Evolutionary conservation across 2,113 vertebrate genomes (phyloP), one percentile per base, ranked within the genome.

Genomic region (Carassius carassius): DNA sequence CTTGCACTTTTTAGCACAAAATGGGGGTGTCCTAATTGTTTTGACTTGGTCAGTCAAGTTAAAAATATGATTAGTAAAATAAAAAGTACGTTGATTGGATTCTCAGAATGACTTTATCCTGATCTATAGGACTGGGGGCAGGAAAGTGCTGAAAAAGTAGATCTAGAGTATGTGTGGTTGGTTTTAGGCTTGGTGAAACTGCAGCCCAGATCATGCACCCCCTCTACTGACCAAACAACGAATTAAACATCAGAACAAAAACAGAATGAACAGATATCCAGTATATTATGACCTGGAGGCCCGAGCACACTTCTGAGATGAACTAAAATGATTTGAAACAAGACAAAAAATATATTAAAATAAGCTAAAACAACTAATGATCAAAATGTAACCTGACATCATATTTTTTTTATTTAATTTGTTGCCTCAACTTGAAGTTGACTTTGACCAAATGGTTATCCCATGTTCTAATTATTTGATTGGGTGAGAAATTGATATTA

Each of bases 1-100:
- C 91, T 94, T 92, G 90, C 90, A 84, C 87, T 86, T n/a, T 86
- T 80, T 37, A 88, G 82, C 86, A 47, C 85, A 75, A 83, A 88
- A 70, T 69, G 83, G n/a, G 79, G 86, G 81, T 58, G 83, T 65
- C 58, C 32, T 60, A 76, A 54, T 54, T 78, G 56, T 60, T 82
- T 88, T 44, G 5, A 83, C 25, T 73, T 23, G 62, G 83, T 67
- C 63, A n/a, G 54, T 19, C 74, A 44, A 35, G 21, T 6, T 29
- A 54, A 85, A 78, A 60, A 72, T 47, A 58, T 70, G 44, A 84
- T 49, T 21, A 76, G 19, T 5, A 70, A 63, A 25, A 69, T 35
- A 81, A 84, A 81, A 41, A 69, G 14, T 14, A 44, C 3, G 4
- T 3, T 41, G 65, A 51, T 23, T 78, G 51, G 49, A 69, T n/a